Evolutionary conservation across 2,113 vertebrate species (phyloP).

Genomic region (Glareola pratincola): DNA sequence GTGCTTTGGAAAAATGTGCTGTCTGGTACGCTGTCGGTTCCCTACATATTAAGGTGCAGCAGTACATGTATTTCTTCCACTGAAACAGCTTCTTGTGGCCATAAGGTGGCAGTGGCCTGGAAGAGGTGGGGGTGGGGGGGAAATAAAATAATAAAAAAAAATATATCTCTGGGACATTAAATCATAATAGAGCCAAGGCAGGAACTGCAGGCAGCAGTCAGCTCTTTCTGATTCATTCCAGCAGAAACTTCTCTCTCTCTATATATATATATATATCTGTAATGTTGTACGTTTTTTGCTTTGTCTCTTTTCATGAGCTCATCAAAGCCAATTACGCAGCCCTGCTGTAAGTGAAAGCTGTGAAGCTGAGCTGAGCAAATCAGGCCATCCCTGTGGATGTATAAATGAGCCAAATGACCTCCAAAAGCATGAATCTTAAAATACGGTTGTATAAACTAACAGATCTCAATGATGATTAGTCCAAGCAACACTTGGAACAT

Average conservation of each 20-base stretch:
- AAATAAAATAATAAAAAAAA: not conserved
- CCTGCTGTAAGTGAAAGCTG: not conserved
- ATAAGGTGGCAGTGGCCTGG: slow-evolving; percentile 20
- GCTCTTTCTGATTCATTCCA: slow-evolving; percentile 7
- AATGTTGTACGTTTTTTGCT: not conserved
- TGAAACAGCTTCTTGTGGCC: not conserved
- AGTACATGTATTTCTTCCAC: not conserved
- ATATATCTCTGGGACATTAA: not conserved
- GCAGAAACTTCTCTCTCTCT: not conserved
- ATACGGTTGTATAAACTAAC: not conserved
- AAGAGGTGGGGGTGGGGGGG: not conserved
- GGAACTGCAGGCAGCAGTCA: not conserved
- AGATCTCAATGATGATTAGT: not conserved
- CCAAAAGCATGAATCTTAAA: slow-evolving; percentile 23
- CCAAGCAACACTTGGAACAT: not conserved
- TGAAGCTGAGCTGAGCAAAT: slow-evolving; percentile 38
- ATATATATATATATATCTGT: not conserved
- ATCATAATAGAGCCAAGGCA: not conserved
- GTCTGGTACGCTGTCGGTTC: not conserved
- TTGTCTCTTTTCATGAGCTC: slow-evolving; percentile 17
- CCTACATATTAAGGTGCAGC: not conserved
- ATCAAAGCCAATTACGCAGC: slow-evolving; percentile 9
- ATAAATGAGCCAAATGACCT: slow-evolving; percentile 39
- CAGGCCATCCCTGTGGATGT: slow-evolving; percentile 30
- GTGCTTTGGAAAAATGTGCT: not conserved